Evolutionary conservation across 2,888 invertebrate species (phyloP), one percentile per base, ranked within the genome.

Genomic region (Noctua janthina): DNA sequence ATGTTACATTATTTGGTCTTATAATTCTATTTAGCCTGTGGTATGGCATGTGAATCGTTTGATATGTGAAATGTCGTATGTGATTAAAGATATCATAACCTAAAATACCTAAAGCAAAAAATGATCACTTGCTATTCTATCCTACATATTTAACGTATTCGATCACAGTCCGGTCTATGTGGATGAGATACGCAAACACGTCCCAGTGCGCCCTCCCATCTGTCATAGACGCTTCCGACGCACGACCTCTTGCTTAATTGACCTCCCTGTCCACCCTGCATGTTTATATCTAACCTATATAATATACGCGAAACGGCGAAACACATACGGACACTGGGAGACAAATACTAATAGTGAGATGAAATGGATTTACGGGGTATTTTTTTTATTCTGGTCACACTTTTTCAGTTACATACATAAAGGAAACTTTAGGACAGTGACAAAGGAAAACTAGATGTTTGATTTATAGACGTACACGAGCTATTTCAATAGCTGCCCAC

Each of bases 201-300:
- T 62, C 83, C 79, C 81, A 85, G 78, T 87, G 91, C 91, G 90
- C 92, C 92, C 91, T 86, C 92, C 92, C 94, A 95, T 95, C 94
- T 92, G 93, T 95, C 95, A 94, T 93, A 92, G 87, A 80, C 87
- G 91, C 92, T 94, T 94, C 94, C 93, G 94, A 90, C 92, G 83
- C 88, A 89, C 86, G 91, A 88, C 91, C 92, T 92, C 91, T 92
- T 93, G 91, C 92, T 93, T 95, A 95, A 95, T 95, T 94, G 94
- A 94, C 93, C 93, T 92, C 92, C 90, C 91, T 90, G 88, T 86
- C 88, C 87, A 90, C 90, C 87, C 83, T 71, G 62, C 74, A 74
- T 79, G 39, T 72, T 15, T 46, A 68, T 46, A 46, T 29, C 68
- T 68, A 46, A 85, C 76, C 43, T 84, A 39, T 15, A 68, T 64